Evolutionary conservation across 2,113 vertebrate genomes (phyloP).

Genomic region (Oxyura jamaicensis): DNA sequence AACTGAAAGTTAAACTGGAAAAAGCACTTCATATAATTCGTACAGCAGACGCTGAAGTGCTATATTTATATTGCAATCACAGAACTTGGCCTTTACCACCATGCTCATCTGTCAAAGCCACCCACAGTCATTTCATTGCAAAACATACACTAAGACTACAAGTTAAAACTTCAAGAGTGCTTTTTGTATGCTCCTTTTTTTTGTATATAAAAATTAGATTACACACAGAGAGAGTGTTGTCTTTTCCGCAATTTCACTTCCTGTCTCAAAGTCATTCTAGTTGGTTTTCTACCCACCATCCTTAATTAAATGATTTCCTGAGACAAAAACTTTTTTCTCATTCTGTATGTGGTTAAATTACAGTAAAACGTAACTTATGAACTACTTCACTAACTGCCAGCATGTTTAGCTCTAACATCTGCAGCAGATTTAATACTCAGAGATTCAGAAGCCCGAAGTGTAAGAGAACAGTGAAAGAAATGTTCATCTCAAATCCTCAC

Average conservation of each 20-base stretch:
- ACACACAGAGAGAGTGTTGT: rapidly evolving
- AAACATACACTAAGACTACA: not conserved
- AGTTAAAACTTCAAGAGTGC: not conserved
- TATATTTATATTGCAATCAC: not conserved
- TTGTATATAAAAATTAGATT: not conserved
- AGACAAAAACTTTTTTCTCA: not conserved
- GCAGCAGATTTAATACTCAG: not conserved
- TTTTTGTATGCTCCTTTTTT: not conserved
- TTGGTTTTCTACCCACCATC: not conserved
- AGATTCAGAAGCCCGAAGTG: not conserved
- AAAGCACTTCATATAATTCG: not conserved
- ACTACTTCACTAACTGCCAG: not conserved
- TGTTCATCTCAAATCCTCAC: rapidly evolving
- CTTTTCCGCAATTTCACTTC: not conserved
- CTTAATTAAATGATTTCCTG: not conserved
- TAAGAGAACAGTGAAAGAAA: not conserved
- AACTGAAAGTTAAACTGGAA: not conserved
- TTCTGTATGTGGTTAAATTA: not conserved
- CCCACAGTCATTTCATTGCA: not conserved
- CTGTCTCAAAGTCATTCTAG: not conserved
- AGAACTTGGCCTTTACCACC: not conserved
- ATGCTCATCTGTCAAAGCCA: not conserved
- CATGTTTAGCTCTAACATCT: not conserved
- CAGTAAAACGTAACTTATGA: not conserved
- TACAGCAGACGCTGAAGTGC: not conserved